These are phyloP conservation scores for Philypnodon macrostomus DNA, from an alignment of 2,797 vertebrate genomes.

Conservation along the genomic window DNA sequence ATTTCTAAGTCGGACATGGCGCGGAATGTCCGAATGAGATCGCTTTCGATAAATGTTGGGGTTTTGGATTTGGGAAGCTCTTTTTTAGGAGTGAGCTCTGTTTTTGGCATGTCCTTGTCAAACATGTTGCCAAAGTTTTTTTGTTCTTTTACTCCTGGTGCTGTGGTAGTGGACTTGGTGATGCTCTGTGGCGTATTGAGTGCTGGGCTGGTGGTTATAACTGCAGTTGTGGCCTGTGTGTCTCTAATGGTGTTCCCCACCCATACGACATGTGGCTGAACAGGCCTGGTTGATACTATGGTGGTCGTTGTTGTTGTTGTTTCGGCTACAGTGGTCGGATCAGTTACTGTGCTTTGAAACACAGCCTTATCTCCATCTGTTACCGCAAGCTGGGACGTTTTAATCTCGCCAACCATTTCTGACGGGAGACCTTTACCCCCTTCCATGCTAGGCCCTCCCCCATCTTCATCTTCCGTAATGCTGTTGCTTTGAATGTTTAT, in stretches of 20 bases:
- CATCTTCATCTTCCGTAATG: conserved; percentile 28
- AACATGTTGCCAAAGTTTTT: conserved; percentile 69
- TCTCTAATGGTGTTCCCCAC: conserved; percentile 32
- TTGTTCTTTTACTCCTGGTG: conserved; percentile 28
- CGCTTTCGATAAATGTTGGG: conserved; percentile 67
- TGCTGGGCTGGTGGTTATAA: conserved; percentile 7
- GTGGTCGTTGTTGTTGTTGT: conserved; percentile 28
- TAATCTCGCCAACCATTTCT: conserved; percentile 38
- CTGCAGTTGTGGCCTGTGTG: conserved; percentile 4
- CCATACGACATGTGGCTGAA: conserved; percentile 35
- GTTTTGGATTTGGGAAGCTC: conserved; percentile 73
- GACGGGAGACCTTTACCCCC: conserved; percentile 25
- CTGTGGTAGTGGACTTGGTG: conserved; percentile 35
- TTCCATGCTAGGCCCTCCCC: conserved; percentile 13
- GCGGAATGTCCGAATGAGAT: conserved; percentile 70
- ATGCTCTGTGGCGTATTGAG: conserved; percentile 55
- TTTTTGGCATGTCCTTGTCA: conserved; percentile 52
- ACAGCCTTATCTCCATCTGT: conserved; percentile 34
- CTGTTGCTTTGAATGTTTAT: conserved; percentile 73
- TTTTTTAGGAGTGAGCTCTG: conserved; percentile 51
- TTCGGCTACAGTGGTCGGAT: conserved; percentile 22
- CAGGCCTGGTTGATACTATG: conserved; percentile 16
- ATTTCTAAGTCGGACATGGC: conserved; percentile 87
- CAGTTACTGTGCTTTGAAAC: conserved; percentile 52
- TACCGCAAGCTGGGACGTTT: conserved; percentile 37